Evolutionary conservation across 2,797 vertebrate species (phyloP).

Genomic region (Antennarius maculatus): DNA sequence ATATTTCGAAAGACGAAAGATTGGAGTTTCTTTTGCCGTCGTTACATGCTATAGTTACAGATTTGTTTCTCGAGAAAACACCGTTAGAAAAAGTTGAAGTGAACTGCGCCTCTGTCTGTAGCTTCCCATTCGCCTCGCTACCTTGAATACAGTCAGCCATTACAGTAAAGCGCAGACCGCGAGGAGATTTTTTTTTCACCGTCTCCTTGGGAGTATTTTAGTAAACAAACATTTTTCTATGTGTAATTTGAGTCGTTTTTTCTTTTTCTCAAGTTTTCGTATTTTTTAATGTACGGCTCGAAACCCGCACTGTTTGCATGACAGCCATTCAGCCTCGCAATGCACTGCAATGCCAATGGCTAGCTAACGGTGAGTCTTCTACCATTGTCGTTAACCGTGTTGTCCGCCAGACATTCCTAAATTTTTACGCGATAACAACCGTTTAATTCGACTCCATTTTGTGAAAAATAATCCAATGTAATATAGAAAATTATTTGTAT

Average conservation of each 20-base stretch:
- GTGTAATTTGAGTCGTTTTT: conserved; percentile 5
- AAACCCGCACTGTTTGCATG: conserved; percentile 71
- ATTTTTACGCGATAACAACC: conserved; percentile 69
- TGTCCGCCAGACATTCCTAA: conserved; percentile 70
- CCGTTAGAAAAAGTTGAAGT: conserved; percentile 89
- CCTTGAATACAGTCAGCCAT: conserved; percentile 97
- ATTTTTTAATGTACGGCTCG: conserved; percentile 23
- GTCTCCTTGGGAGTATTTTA: conserved; percentile 30
- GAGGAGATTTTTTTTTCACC: conserved; percentile 72
- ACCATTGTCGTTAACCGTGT: conserved; percentile 80
- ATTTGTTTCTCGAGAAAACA: conserved; percentile 69
- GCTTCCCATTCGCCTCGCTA: conserved; percentile 83
- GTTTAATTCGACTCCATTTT: conserved; percentile 51
- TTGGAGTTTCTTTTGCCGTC: conserved; percentile 72
- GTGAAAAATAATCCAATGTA: conserved; percentile 40
- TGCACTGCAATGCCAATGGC: conserved; percentile 82
- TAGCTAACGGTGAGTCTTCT: conserved; percentile 74
- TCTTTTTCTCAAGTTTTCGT: conserved; percentile 69
- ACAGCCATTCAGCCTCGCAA: conserved; percentile 78
- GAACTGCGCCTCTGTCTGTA: conserved; percentile 86
- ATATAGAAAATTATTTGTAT: conserved; percentile 72
- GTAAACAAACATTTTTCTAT: conserved; percentile 33
- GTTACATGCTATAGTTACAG: conserved; percentile 52
- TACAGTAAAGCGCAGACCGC: conserved; percentile 89
- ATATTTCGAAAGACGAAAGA: conserved; percentile 59